These are phyloP conservation scores for Melanotaenia pygmaea DNA, from an alignment of 2,797 vertebrate species.

Conservation along the genomic window DNA sequence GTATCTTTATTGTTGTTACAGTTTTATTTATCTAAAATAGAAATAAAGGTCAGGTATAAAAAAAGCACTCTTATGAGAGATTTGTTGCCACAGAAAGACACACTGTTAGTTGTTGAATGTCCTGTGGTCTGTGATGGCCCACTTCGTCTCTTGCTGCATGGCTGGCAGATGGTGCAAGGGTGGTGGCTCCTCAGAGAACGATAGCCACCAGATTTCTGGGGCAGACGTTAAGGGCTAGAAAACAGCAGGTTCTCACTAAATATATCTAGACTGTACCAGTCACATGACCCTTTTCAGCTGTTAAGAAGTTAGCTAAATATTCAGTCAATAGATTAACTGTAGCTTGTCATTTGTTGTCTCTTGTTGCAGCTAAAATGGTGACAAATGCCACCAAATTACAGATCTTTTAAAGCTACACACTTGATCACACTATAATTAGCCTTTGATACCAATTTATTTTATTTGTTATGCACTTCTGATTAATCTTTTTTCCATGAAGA, in stretches of 20 bases:
- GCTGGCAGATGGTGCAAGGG: constrained; percentile 60
- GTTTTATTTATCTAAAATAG: too few relatives aligned
- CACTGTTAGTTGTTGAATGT: not conserved
- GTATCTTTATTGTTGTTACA: too few relatives aligned
- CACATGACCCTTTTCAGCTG: not conserved
- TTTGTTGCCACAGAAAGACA: constrained; percentile 3
- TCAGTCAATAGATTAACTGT: not conserved
- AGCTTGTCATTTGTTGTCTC: not conserved
- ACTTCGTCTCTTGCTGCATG: constrained; percentile 36
- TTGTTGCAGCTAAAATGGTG: not conserved
- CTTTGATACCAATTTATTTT: not conserved
- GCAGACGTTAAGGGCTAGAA: constrained; percentile 31
- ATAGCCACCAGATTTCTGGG: constrained; percentile 46
- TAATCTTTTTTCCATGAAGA: not conserved
- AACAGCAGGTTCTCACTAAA: constrained; percentile 32
- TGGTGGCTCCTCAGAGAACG: constrained; percentile 29
- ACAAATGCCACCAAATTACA: not conserved
- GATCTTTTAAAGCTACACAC: not conserved
- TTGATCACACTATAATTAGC: not conserved
- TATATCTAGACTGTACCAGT: not conserved
- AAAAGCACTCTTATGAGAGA: not conserved
- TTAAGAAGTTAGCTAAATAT: not conserved
- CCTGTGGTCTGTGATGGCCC: constrained; percentile 25
- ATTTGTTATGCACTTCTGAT: not conserved
- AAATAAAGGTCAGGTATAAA: too few relatives aligned